Evolutionary conservation across 1,140 invertebrate species (phyloP).

Genomic region (Galleria mellonella): DNA sequence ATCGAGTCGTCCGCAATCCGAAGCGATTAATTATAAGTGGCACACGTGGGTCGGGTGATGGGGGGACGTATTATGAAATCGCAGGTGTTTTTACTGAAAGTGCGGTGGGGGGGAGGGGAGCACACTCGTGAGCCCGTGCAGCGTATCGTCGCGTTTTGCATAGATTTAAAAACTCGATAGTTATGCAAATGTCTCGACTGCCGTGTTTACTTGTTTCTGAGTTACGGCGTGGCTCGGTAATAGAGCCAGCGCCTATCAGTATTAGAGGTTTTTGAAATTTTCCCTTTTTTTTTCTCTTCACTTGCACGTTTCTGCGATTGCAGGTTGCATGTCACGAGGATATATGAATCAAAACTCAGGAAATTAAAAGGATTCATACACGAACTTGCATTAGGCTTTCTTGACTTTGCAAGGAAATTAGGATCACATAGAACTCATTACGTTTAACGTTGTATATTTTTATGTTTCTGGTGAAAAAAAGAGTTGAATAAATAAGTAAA

Average conservation of each 20-base stretch:
- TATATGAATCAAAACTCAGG: slow-evolving; percentile 16
- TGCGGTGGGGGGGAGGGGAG: slow-evolving; percentile 15
- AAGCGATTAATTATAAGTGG: slow-evolving; percentile 36
- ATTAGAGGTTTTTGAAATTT: slow-evolving; percentile 30
- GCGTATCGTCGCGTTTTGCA: slow-evolving; percentile 67
- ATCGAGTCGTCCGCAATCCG: slow-evolving; percentile 18
- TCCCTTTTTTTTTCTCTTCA: slow-evolving; percentile 8
- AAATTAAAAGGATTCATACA: slow-evolving; percentile 10
- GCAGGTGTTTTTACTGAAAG: slow-evolving; percentile 43
- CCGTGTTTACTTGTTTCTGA: slow-evolving; percentile 66
- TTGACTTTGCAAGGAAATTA: not conserved
- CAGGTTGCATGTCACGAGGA: slow-evolving; percentile 19
- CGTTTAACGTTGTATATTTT: too few relatives aligned
- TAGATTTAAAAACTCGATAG: slow-evolving; percentile 72
- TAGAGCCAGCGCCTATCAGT: slow-evolving; percentile 46
- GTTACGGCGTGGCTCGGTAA: slow-evolving; percentile 51
- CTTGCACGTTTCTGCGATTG: slow-evolving; percentile 15
- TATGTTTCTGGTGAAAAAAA: too few relatives aligned
- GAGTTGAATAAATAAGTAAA: too few relatives aligned
- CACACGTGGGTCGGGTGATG: slow-evolving; percentile 15
- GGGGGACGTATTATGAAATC: slow-evolving; percentile 42
- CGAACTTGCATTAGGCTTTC: slow-evolving; percentile 3
- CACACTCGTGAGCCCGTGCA: slow-evolving; percentile 40
- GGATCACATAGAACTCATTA: too few relatives aligned
- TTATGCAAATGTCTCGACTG: slow-evolving; percentile 56